phyloP scores from a whole-genome alignment of 2,888 invertebrate genomes.

The Crematogaster levior region DNA sequence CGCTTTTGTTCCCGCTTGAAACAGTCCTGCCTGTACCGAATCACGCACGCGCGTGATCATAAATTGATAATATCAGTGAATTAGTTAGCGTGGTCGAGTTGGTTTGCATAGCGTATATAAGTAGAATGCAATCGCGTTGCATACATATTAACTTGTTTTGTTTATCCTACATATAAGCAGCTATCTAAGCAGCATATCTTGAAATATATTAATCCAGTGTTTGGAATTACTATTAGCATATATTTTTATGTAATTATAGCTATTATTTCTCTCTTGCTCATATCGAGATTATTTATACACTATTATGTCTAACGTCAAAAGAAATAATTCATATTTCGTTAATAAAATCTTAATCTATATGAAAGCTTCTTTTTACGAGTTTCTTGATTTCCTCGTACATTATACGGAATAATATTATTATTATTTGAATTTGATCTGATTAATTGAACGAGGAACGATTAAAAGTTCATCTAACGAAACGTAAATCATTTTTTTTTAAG shows the following conservation, averaged over 20 bases:
- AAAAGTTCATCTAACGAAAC: neutral
- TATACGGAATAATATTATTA: too few species aligned
- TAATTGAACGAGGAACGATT: neutral
- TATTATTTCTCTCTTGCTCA: neutral
- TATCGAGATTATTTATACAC: neutral
- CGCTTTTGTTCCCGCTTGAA: slow-evolving; percentile 43
- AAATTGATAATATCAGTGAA: slow-evolving; percentile 46
- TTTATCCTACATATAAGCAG: neutral
- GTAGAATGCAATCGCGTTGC: slow-evolving; percentile 19
- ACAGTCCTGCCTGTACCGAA: slow-evolving; percentile 25
- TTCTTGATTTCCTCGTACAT: too few species aligned
- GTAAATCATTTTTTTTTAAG: neutral
- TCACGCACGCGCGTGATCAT: slow-evolving; percentile 39
- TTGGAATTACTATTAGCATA: slow-evolving; percentile 1
- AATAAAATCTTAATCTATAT: too few species aligned
- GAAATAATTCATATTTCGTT: too few species aligned
- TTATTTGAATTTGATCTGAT: neutral
- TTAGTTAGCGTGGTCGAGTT: slow-evolving; percentile 25
- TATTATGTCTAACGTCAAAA: neutral
- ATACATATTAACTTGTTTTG: neutral
- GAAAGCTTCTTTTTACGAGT: too few species aligned
- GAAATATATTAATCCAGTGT: slow-evolving; percentile 1
- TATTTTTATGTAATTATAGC: neutral
- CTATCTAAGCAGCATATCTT: neutral
- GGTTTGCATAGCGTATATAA: slow-evolving; percentile 34